Percentiles rank a stretch among this genome's conserved stretches.
These are phyloP conservation scores for Abrostola tripartita DNA, from an alignment of 2,888 invertebrate genomes.

Conservation along the genomic window DNA sequence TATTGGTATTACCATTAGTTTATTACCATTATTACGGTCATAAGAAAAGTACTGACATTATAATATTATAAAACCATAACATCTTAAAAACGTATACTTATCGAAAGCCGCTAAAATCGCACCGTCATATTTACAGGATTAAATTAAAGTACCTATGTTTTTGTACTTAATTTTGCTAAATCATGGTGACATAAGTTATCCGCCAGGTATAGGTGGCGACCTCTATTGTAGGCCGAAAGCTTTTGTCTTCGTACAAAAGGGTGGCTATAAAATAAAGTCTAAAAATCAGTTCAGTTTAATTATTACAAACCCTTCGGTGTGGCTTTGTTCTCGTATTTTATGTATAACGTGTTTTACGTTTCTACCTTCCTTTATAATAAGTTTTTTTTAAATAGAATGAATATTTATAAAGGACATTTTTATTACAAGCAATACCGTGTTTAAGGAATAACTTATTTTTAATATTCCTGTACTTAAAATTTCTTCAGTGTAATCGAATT, in stretches of 20 bases:
- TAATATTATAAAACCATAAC: too few relatives aligned
- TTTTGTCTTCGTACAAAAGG: constrained; percentile 63
- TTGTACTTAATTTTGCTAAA: constrained; percentile 18
- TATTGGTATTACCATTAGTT: too few relatives aligned
- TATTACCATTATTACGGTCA: too few relatives aligned
- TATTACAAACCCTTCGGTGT: constrained; percentile 61
- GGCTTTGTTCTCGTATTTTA: constrained; percentile 53
- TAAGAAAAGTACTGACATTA: too few relatives aligned
- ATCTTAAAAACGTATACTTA: neutral
- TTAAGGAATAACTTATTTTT: neutral
- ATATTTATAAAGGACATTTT: constrained; percentile 2
- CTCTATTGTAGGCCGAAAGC: constrained; percentile 58
- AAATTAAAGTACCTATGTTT: neutral
- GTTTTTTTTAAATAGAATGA: constrained; percentile 11
- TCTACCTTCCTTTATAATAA: constrained; percentile 15
- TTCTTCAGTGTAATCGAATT: neutral
- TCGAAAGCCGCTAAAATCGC: neutral
- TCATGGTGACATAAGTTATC: constrained; percentile 50
- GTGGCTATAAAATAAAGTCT: constrained; percentile 61
- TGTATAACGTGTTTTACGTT: constrained; percentile 36
- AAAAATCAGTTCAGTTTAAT: constrained; percentile 65
- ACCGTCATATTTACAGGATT: neutral
- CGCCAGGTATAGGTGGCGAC: constrained; percentile 57
- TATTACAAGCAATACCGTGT: neutral
- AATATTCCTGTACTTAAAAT: neutral